Evolutionary conservation across 2,797 vertebrate species (phyloP).

Genomic region (Pseudomugil gertrudae): DNA sequence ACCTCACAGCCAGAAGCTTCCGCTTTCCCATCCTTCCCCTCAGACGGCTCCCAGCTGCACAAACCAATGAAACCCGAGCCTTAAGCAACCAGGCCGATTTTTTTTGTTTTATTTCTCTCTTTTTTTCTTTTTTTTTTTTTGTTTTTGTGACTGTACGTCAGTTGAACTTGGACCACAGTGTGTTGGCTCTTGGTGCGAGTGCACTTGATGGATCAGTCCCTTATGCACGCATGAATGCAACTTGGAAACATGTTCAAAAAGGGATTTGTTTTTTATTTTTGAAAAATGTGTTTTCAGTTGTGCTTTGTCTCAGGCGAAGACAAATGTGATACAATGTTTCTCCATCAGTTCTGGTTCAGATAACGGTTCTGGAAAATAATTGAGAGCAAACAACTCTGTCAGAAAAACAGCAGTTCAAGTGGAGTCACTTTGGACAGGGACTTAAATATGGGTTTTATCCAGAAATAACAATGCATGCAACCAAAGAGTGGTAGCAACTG

Average conservation of each 20-base stretch:
- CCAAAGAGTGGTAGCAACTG: slow-evolving; percentile 35
- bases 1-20: slow-evolving; percentile 59
- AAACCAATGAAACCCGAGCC: slow-evolving; percentile 26
- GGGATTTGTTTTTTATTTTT: slow-evolving; percentile 49
- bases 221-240: slow-evolving; percentile 48
- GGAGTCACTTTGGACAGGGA: slow-evolving; percentile 30
- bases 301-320: slow-evolving; percentile 47
- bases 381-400: slow-evolving; percentile 27
- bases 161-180: slow-evolving; percentile 59
- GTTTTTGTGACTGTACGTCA: slow-evolving; percentile 60
- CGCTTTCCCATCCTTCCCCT: slow-evolving; percentile 30
- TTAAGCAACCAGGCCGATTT: slow-evolving; percentile 39
- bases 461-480: slow-evolving; percentile 50
- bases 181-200: slow-evolving; percentile 44
- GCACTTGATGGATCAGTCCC: slow-evolving; percentile 70
- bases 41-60: slow-evolving; percentile 63
- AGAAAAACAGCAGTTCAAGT: slow-evolving; percentile 48
- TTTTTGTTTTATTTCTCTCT: slow-evolving; percentile 3
- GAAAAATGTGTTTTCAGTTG: slow-evolving; percentile 42
- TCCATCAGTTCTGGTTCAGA: slow-evolving; percentile 44
- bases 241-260: slow-evolving; percentile 51
- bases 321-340: slow-evolving; percentile 47
- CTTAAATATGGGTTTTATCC: slow-evolving; percentile 21
- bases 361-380: slow-evolving; percentile 41
- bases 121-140: slow-evolving; percentile 7